Conservation (phyloP, 2,113 vertebrate genomes). For the Dinomys branickii region DNA sequence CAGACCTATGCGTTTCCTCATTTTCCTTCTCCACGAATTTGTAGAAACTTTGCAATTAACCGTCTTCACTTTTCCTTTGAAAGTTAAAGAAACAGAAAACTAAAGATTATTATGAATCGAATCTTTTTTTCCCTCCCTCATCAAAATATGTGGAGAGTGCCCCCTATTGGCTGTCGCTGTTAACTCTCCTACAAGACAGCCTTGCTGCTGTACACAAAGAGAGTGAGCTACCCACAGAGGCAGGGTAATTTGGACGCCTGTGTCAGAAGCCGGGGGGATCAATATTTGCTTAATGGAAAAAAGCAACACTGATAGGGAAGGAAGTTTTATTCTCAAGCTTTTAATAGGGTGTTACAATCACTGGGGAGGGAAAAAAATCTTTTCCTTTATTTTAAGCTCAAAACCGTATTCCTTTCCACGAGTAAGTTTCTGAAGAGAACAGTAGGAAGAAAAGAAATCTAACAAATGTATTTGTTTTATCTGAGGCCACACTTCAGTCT, state of each 20-base stretch:
- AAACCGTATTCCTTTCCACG: constrained; percentile 32
- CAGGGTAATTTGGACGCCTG: constrained; percentile 75
- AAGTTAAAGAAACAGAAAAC: constrained; percentile 54
- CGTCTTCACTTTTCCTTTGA: constrained; percentile 40
- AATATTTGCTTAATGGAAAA: constrained; percentile 85
- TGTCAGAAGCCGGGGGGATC: constrained; percentile 75
- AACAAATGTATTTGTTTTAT: constrained; percentile 34
- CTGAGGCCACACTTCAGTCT: neutral
- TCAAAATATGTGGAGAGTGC: constrained; percentile 72
- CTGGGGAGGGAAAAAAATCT: neutral
- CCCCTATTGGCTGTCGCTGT: constrained; percentile 75
- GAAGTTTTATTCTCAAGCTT: constrained; percentile 72
- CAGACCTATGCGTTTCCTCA: neutral
- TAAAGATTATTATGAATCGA: constrained; percentile 24
- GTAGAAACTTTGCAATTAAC: constrained; percentile 25
- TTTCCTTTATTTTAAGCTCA: constrained; percentile 12
- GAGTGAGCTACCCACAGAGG: constrained; percentile 66
- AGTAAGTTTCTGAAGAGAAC: constrained; percentile 52
- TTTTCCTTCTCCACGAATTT: constrained; percentile 30
- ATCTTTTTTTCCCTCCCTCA: constrained; percentile 6
- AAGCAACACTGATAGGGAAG: constrained; percentile 67
- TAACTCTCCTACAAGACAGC: constrained; percentile 61
- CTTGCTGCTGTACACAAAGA: constrained; percentile 60
- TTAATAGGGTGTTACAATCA: constrained; percentile 62
- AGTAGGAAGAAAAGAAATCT: neutral